Percentiles rank a stretch among this genome's conserved stretches.
phyloP scores from a whole-genome alignment of 1,140 invertebrate genomes.

The Tetraneura akinire region DNA sequence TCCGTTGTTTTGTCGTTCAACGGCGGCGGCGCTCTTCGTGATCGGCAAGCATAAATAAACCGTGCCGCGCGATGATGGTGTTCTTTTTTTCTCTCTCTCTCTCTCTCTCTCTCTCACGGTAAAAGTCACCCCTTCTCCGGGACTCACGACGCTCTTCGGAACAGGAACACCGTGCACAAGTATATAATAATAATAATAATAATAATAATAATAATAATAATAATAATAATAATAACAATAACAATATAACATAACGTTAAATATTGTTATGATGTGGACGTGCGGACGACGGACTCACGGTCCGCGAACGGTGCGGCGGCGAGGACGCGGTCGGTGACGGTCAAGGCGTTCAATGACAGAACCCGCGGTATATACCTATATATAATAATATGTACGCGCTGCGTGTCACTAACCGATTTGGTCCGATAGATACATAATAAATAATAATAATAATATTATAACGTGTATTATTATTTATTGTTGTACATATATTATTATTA shows the following conservation, averaged over 20 bases:
- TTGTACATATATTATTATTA: not conserved
- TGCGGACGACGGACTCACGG: no score
- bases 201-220: not conserved
- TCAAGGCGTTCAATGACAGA: constrained; percentile 30
- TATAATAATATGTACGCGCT: no score
- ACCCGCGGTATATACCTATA: not conserved
- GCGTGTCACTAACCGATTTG: constrained; percentile 42
- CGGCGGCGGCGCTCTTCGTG: not conserved
- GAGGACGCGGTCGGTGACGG: not conserved
- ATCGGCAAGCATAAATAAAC: constrained; percentile 9
- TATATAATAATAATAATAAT: not conserved
- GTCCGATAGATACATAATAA: constrained; percentile 22
- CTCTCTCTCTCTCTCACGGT: not conserved
- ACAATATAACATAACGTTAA: not conserved
- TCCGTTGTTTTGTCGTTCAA: not conserved
- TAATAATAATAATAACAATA: not conserved
- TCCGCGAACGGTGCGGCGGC: not conserved
- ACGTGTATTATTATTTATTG: constrained; percentile 1
- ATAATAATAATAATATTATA: constrained; percentile 7
- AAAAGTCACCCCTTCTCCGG: not conserved
- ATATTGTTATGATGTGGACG: no score
- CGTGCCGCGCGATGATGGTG: no score
- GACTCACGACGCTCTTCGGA: not conserved
- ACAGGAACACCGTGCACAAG: not conserved
- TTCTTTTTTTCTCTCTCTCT: not conserved